These are phyloP conservation scores for Pseudomyrmex pallidus DNA, from an alignment of 1,140 invertebrate genomes.

Conservation along the genomic window DNA sequence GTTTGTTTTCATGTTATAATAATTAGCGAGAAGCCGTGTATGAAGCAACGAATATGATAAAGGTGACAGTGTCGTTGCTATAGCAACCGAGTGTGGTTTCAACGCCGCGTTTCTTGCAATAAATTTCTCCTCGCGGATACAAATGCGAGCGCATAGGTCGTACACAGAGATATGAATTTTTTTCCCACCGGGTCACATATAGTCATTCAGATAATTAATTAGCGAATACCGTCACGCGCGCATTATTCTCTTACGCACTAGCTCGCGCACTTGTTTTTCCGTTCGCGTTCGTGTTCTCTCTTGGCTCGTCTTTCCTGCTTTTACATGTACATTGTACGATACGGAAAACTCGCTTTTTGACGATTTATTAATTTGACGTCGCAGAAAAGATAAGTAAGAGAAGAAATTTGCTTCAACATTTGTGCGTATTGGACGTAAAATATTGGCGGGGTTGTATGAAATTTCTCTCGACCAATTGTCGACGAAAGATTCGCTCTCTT, in stretches of 20 bases:
- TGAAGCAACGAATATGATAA: neutral
- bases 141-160: conserved; percentile 16
- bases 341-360: conserved; percentile 54
- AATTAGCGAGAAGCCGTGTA: conserved; percentile 15
- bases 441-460: conserved; percentile 11
- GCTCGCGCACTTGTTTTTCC: neutral
- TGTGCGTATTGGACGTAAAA: conserved; percentile 31
- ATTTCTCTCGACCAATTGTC: conserved; percentile 15
- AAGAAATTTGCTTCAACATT: conserved; percentile 44
- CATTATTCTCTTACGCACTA: conserved; percentile 54
- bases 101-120: conserved; percentile 23
- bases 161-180: conserved; percentile 43
- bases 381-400: conserved; percentile 10
- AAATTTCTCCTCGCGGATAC: conserved; percentile 37
- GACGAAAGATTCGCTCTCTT: conserved; percentile 16
- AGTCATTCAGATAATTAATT: conserved; percentile 64
- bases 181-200: conserved; percentile 26
- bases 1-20: neutral
- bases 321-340: conserved; percentile 29
- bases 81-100: conserved; percentile 13
- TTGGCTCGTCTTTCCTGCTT: neutral
- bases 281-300: conserved; percentile 1
- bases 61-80: conserved; percentile 9
- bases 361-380: conserved; percentile 70
- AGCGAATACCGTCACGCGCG: conserved; percentile 42